phyloP scores from a whole-genome alignment of 2,797 vertebrate species.

The Lateolabrax maculatus region DNA sequence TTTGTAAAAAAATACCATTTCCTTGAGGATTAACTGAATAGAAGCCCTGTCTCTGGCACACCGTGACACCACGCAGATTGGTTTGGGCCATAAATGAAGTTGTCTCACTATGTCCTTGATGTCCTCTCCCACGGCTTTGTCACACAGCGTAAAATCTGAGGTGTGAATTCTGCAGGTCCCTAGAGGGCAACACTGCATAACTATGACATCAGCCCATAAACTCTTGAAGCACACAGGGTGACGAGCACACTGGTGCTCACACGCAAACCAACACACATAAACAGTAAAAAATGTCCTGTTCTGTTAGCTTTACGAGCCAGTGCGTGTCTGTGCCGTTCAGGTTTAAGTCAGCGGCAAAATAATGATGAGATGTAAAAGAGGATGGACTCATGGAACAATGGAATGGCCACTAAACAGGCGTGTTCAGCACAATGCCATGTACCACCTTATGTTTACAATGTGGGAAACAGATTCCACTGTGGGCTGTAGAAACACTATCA shows the following conservation, averaged over 20 bases:
- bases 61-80: slow-evolving; percentile 16
- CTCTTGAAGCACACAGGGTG: slow-evolving; percentile 22
- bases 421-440: slow-evolving; percentile 15
- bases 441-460: slow-evolving; percentile 31
- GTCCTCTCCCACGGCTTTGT: slow-evolving; percentile 63
- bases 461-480: slow-evolving; percentile 45
- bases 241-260: slow-evolving; percentile 13
- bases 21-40: slow-evolving; percentile 31
- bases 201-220: slow-evolving; percentile 83
- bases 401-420: neutral
- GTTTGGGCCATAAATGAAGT: slow-evolving; percentile 65
- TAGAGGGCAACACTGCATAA: slow-evolving; percentile 74
- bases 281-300: slow-evolving; percentile 46
- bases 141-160: slow-evolving; percentile 74
- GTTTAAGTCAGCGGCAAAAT: slow-evolving; percentile 46
- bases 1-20: slow-evolving; percentile 10
- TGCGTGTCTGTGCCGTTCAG: slow-evolving; percentile 24
- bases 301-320: slow-evolving; percentile 57
- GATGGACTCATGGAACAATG: slow-evolving; percentile 27
- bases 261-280: slow-evolving; percentile 49
- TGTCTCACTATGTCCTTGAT: slow-evolving; percentile 63
- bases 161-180: slow-evolving; percentile 77
- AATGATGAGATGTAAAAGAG: slow-evolving; percentile 45
- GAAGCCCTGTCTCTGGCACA: slow-evolving; percentile 4
- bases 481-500: slow-evolving; percentile 34